A percentile compares a stretch with the other conserved stretches of the same genome.
Evolutionary conservation across 2,888 invertebrate species (phyloP).

Genomic region (Nemurella pictetii): DNA sequence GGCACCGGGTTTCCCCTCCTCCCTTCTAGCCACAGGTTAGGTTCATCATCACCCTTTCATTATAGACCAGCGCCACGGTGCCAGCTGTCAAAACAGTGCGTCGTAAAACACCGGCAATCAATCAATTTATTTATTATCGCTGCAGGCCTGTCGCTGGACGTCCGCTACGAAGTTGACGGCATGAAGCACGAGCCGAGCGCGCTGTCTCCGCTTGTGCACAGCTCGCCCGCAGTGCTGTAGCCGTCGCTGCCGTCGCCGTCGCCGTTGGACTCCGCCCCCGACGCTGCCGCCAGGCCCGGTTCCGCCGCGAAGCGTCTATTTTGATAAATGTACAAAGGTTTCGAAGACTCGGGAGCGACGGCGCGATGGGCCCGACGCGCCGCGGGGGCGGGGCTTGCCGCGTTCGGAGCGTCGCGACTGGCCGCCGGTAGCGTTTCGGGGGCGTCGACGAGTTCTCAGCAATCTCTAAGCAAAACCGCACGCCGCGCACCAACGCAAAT

Average conservation of each 20-base stretch:
- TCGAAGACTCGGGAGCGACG: background rate
- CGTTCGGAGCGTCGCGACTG: background rate
- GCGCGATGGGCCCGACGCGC: background rate
- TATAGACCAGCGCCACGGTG: no score
- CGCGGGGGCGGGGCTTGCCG: background rate
- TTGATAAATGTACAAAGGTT: background rate
- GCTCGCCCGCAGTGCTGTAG: conserved; percentile 65
- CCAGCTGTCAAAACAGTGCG: no score
- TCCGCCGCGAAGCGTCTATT: background rate
- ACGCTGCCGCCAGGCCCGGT: background rate
- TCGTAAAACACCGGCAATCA: no score
- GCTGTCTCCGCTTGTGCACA: conserved; percentile 78
- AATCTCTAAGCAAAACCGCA: background rate
- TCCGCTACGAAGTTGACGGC: conserved; percentile 71
- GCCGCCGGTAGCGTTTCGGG: no score
- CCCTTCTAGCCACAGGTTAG: no score
- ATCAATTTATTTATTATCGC: no score
- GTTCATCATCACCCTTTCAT: no score
- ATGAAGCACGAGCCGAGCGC: conserved; percentile 62
- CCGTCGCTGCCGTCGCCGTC: background rate
- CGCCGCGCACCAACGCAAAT: background rate
- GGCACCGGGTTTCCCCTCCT: no score
- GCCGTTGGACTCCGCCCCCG: background rate
- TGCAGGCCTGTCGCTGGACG: conserved; percentile 70
- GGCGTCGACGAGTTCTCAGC: background rate